A percentile compares a stretch with the other conserved stretches of the same genome.
Evolutionary conservation across 2,888 invertebrate genomes (phyloP).

Genomic region (Arrhopalites spinosus): DNA sequence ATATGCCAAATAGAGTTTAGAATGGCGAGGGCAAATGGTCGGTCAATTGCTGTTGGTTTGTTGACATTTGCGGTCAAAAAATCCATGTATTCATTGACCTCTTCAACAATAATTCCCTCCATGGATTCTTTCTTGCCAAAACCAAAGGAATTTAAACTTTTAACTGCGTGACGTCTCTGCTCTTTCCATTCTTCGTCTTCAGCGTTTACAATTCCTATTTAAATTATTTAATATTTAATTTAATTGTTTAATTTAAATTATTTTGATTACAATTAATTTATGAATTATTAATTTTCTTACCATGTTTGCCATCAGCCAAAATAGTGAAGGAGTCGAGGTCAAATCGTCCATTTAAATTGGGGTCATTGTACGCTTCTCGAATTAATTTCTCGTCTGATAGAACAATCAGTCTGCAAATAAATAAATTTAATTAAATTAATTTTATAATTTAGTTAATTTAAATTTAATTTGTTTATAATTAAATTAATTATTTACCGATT

Average conservation of each 20-base stretch:
- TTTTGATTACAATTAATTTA: no score
- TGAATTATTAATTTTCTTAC: no score
- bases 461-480: background rate
- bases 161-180: no score
- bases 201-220: no score
- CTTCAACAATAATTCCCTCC: constrained; percentile 11
- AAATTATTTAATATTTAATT: no score
- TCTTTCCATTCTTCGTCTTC: no score
- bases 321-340: background rate
- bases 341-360: background rate
- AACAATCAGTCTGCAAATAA: background rate
- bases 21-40: background rate
- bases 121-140: constrained; percentile 16
- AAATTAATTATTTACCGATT: background rate
- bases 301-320: constrained; percentile 5
- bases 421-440: no score
- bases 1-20: constrained; percentile 5
- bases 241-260: no score
- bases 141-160: background rate
- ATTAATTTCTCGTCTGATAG: background rate
- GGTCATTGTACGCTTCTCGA: background rate
- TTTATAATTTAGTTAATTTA: background rate
- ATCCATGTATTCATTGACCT: constrained; percentile 9
- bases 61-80: background rate
- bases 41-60: background rate